Conservation (phyloP, 2,888 invertebrate species). For the Dolichopus griseipennis region DNA sequence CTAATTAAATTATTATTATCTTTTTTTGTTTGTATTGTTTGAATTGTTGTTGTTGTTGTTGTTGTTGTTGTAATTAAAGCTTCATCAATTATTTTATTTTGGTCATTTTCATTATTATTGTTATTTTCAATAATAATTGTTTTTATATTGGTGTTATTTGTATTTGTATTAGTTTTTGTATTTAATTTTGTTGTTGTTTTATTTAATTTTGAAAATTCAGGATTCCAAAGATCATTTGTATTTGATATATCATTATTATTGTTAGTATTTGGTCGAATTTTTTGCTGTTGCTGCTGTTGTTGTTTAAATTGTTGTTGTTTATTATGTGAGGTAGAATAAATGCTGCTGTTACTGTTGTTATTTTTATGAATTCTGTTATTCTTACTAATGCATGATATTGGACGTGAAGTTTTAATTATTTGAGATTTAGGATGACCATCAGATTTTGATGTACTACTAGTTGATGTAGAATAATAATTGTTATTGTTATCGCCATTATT, state of each 20-base stretch:
- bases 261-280: neutral
- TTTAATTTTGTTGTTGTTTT: constrained; percentile 14
- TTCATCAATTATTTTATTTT: constrained; percentile 34
- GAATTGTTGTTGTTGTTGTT: constrained; percentile 8
- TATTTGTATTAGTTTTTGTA: neutral
- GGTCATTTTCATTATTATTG: constrained; percentile 41
- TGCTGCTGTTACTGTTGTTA: neutral
- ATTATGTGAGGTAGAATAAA: constrained; percentile 1
- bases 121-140: constrained; percentile 42
- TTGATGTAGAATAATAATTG: constrained; percentile 34
- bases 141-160: neutral
- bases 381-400: neutral
- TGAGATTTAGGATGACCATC: no score
- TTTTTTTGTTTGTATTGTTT: constrained; percentile 11
- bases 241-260: neutral
- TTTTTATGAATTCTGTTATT: neutral
- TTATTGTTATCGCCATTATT: constrained; percentile 14
- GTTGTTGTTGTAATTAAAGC: constrained; percentile 12
- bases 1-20: constrained; percentile 15
- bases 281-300: neutral
- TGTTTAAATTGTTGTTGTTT: no score
- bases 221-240: constrained; percentile 18
- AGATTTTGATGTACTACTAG: constrained; percentile 23
- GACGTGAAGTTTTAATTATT: constrained; percentile 11
- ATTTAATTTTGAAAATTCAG: constrained; percentile 18